Conservation (phyloP, 23 tunicate genomes). For the Halocynthia roretzi region DNA sequence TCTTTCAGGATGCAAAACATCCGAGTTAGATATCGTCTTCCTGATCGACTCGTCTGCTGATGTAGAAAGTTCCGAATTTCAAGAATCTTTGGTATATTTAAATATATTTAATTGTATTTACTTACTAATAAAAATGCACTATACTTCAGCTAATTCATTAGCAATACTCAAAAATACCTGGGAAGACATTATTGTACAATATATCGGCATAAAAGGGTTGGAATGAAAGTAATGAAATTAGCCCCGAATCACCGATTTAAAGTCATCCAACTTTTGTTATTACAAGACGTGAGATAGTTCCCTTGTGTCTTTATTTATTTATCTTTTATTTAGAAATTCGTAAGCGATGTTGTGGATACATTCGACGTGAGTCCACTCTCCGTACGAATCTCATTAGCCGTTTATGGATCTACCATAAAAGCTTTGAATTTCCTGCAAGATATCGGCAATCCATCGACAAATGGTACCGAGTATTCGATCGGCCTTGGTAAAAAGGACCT, state of each 20-base stretch:
- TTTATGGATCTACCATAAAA: slow-evolving; percentile 2
- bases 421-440: background rate
- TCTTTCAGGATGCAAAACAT: slow-evolving; percentile 14
- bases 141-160: no score
- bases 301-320: no score
- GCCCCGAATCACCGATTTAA: no score
- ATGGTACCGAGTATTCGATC: background rate
- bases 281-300: no score
- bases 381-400: slow-evolving; percentile 9
- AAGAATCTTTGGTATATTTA: background rate
- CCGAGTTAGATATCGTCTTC: slow-evolving; percentile 17
- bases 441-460: background rate
- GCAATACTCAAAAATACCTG: no score
- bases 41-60: slow-evolving; percentile 15
- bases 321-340: background rate
- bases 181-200: no score
- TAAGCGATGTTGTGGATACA: background rate
- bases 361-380: slow-evolving; percentile 10
- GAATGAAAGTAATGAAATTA: no score
- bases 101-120: background rate
- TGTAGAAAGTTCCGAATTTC: background rate
- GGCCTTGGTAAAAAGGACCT: slow-evolving; percentile 8
- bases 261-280: no score
- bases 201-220: no score
- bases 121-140: no score